A percentile compares a stretch with the other conserved stretches of the same genome.
Evolutionary conservation across 2,888 invertebrate genomes (phyloP).

Genomic region (Agrotis clavis): DNA sequence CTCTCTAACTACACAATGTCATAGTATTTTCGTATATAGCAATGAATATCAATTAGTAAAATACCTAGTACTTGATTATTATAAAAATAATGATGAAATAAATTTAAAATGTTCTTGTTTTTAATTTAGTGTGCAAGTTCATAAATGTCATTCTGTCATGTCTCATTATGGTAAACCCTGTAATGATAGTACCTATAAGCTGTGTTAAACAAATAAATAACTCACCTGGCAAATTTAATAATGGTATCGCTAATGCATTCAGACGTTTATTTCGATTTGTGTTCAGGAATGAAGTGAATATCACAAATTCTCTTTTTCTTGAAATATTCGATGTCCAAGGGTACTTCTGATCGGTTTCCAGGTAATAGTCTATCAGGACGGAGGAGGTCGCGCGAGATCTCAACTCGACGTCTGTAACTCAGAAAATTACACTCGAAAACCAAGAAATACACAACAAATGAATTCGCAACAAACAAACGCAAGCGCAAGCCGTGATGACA

Average conservation of each 20-base stretch:
- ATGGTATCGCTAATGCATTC: constrained; percentile 22
- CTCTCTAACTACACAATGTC: constrained; percentile 3
- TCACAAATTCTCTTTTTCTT: constrained; percentile 19
- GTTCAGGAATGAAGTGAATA: constrained; percentile 6
- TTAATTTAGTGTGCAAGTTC: constrained; percentile 9
- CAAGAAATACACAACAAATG: too few relatives aligned
- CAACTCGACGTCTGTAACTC: too few relatives aligned
- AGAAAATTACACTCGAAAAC: too few relatives aligned
- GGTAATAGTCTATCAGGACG: too few relatives aligned
- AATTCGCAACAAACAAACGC: too few relatives aligned
- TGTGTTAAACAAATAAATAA: constrained; percentile 9
- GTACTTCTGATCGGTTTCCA: constrained; percentile 2
- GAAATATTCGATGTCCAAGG: constrained; percentile 4
- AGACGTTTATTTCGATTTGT: constrained; percentile 17
- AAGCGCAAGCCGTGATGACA: neutral
- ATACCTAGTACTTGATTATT: constrained; percentile 1
- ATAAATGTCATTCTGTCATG: constrained; percentile 5
- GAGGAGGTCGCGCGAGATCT: neutral
- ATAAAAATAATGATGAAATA: constrained; percentile 8
- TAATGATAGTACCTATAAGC: constrained; percentile 8
- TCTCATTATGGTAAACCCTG: constrained; percentile 11
- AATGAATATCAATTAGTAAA: constrained; percentile 2
- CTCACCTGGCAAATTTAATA: constrained; percentile 7
- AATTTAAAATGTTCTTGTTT: constrained; percentile 9
- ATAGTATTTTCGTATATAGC: constrained; percentile 2